A percentile compares a stretch with the other conserved stretches of the same genome.
These are phyloP conservation scores for Sisyra terminalis DNA, from an alignment of 2,888 invertebrate species.

Conservation along the genomic window DNA sequence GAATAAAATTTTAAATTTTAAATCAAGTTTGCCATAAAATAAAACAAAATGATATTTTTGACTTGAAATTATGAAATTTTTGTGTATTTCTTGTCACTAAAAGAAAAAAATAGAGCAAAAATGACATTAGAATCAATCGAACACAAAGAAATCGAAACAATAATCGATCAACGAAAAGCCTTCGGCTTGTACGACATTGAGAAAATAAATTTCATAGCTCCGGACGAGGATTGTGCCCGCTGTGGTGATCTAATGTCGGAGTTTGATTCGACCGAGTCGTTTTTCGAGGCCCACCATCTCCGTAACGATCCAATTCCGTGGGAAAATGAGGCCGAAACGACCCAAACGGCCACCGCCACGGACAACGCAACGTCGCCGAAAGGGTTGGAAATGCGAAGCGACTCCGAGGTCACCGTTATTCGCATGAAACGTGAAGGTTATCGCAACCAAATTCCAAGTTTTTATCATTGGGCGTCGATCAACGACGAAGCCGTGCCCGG, in stretches of 20 bases:
- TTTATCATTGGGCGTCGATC: slow-evolving; percentile 28
- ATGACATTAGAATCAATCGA: slow-evolving; percentile 5
- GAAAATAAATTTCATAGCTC: neutral
- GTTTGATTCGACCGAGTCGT: neutral
- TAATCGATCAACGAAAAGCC: slow-evolving; percentile 7
- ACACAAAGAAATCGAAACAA: slow-evolving; percentile 7
- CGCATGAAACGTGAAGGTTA: slow-evolving; percentile 28
- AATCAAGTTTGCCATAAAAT: no score
- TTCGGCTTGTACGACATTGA: slow-evolving; percentile 5
- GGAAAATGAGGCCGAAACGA: neutral
- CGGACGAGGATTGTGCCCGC: neutral
- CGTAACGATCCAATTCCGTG: neutral
- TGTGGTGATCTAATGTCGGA: neutral
- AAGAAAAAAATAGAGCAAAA: neutral
- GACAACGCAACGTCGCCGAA: no score
- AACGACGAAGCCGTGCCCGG: slow-evolving; percentile 31
- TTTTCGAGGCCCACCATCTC: neutral
- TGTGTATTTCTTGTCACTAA: neutral
- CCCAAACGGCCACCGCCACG: no score
- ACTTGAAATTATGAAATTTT: no score
- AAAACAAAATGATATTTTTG: no score
- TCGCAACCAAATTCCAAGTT: slow-evolving; percentile 19
- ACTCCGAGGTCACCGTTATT: slow-evolving; percentile 40
- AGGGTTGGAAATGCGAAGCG: slow-evolving; percentile 29
- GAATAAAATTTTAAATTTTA: no score